phyloP scores from a whole-genome alignment of 2,113 vertebrate genomes.

The Phyllostomus hastatus region DNA sequence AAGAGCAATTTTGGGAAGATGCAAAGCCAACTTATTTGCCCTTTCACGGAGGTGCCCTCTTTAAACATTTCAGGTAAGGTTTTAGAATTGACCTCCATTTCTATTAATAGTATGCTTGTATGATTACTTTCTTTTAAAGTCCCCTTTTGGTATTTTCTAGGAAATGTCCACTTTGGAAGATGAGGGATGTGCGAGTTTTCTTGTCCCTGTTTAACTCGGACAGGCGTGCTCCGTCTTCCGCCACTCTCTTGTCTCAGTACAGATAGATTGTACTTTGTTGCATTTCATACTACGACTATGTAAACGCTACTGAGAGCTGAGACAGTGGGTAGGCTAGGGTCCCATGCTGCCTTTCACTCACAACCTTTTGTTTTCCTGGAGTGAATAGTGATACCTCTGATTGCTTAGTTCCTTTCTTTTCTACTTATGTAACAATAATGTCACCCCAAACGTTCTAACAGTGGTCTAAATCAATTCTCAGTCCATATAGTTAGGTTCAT shows the following conservation, averaged over 20 bases:
- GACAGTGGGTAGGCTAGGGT: neutral
- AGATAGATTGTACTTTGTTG: neutral
- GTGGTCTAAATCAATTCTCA: neutral
- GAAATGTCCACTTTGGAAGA: neutral
- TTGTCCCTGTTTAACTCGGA: neutral
- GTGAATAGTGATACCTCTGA: neutral
- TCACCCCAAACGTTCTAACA: neutral
- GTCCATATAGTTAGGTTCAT: too few species aligned
- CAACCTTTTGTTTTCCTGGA: neutral
- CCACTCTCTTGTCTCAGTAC: neutral
- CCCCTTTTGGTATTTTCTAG: neutral
- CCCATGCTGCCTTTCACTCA: neutral
- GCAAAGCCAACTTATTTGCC: neutral
- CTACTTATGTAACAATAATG: neutral
- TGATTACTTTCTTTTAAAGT: neutral
- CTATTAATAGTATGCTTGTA: neutral
- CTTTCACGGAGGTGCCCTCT: neutral
- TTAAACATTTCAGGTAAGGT: neutral
- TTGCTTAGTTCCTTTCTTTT: neutral
- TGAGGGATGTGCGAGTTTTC: neutral
- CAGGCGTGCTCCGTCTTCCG: neutral
- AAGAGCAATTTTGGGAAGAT: neutral
- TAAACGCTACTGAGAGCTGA: neutral
- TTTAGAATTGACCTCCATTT: neutral
- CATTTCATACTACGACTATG: neutral